Percentiles rank a stretch among this genome's conserved stretches.
Conservation (phyloP, 1,140 invertebrate genomes). For the Bombus confusus region DNA sequence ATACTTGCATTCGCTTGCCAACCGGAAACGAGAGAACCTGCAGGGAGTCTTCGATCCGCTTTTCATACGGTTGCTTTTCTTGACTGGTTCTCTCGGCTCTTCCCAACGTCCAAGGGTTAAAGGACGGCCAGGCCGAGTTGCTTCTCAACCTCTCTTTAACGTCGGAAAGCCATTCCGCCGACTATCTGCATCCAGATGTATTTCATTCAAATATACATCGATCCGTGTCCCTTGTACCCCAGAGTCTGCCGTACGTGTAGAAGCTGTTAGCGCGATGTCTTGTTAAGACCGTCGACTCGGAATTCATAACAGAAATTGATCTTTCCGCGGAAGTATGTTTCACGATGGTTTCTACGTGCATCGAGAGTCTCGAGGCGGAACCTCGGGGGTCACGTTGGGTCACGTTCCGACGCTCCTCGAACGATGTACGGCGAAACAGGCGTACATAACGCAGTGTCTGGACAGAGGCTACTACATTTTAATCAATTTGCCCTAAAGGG, state of each 20-base stretch:
- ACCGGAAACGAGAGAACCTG: conserved; percentile 41
- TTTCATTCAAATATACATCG: conserved; percentile 20
- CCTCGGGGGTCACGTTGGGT: not conserved
- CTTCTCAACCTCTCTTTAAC: conserved; percentile 36
- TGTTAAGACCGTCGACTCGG: not conserved
- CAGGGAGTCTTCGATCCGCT: conserved; percentile 38
- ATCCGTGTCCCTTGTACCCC: not conserved
- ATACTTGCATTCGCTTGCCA: conserved; percentile 32
- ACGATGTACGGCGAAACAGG: not conserved
- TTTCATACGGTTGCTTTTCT: conserved; percentile 28
- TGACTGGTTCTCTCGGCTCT: not conserved
- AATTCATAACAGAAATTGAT: not conserved
- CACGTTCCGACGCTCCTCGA: not conserved
- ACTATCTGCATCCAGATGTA: conserved; percentile 3
- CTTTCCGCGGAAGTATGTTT: not conserved
- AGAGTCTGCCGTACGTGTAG: not conserved
- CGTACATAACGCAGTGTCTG: not conserved
- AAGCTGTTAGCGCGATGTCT: not conserved
- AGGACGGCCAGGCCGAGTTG: not conserved
- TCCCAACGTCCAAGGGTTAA: conserved; percentile 37
- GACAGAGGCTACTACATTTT: not conserved
- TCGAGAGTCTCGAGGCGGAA: not conserved
- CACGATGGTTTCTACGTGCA: not conserved
- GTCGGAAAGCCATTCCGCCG: conserved; percentile 16
- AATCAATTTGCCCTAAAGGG: not conserved